A percentile compares a stretch with the other conserved stretches of the same genome.
These are phyloP conservation scores for Arenaria interpres DNA, from an alignment of 2,113 vertebrate species.

Conservation along the genomic window DNA sequence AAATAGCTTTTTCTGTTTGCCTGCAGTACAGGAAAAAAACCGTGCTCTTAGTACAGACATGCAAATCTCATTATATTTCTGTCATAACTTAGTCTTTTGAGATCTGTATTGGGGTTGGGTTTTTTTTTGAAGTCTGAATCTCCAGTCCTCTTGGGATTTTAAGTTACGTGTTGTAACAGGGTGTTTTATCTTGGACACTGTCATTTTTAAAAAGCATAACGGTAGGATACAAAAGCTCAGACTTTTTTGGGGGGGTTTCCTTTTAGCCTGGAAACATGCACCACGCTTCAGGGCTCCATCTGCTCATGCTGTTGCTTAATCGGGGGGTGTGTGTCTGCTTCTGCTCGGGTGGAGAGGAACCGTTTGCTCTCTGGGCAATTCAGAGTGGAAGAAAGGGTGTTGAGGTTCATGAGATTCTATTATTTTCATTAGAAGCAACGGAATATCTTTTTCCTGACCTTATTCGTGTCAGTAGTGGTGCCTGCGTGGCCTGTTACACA, in stretches of 20 bases:
- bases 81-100: background rate
- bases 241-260: background rate
- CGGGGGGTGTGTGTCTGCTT: background rate
- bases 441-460: background rate
- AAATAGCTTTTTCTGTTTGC: background rate
- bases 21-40: background rate
- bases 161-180: accelerated
- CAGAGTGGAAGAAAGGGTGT: background rate
- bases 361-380: background rate
- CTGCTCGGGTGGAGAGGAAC: background rate
- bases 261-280: background rate
- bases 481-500: background rate
- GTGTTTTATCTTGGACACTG: background rate
- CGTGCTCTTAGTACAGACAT: background rate
- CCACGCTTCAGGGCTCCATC: background rate
- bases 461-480: background rate
- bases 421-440: background rate
- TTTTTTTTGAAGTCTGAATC: background rate
- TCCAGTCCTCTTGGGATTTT: background rate
- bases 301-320: background rate
- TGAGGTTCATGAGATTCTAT: background rate
- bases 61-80: background rate
- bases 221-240: background rate
- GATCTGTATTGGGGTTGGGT: background rate
- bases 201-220: accelerated